Conservation (phyloP, 2,797 vertebrate species). For the Phataginus tetradactyla region DNA sequence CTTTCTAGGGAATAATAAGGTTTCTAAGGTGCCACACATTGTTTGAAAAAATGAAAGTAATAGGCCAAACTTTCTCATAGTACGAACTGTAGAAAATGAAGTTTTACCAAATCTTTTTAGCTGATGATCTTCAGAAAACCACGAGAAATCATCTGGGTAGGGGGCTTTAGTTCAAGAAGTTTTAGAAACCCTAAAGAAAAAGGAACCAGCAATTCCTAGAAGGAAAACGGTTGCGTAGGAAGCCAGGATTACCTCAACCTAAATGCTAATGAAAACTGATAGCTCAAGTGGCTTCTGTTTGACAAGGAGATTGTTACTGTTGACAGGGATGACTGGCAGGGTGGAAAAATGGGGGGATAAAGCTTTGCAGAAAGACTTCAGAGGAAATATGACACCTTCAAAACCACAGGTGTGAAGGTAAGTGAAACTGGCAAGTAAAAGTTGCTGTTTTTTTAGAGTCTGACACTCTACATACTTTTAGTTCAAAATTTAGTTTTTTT, state of each 20-base stretch:
- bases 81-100: neutral
- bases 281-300: constrained; percentile 60
- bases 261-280: constrained; percentile 61
- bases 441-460: constrained; percentile 64
- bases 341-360: constrained; percentile 43
- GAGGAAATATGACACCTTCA: constrained; percentile 76
- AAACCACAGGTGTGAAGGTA: constrained; percentile 80
- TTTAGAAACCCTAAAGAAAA: constrained; percentile 20
- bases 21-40: neutral
- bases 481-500: constrained; percentile 24
- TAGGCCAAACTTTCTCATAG: neutral
- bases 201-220: constrained; percentile 40
- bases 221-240: constrained; percentile 41
- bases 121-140: neutral
- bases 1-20: neutral
- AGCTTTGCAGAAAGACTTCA: constrained; percentile 68
- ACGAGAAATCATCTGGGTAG: neutral
- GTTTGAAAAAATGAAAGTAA: neutral
- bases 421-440: constrained; percentile 80
- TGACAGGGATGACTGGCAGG: constrained; percentile 66
- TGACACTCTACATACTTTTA: neutral
- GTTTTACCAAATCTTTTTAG: neutral
- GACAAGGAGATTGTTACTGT: constrained; percentile 64
- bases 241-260: constrained; percentile 57
- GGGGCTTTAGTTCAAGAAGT: neutral